Evolutionary conservation across 2,113 vertebrate genomes (phyloP).

Genomic region (Gnathonemus longibarbis): DNA sequence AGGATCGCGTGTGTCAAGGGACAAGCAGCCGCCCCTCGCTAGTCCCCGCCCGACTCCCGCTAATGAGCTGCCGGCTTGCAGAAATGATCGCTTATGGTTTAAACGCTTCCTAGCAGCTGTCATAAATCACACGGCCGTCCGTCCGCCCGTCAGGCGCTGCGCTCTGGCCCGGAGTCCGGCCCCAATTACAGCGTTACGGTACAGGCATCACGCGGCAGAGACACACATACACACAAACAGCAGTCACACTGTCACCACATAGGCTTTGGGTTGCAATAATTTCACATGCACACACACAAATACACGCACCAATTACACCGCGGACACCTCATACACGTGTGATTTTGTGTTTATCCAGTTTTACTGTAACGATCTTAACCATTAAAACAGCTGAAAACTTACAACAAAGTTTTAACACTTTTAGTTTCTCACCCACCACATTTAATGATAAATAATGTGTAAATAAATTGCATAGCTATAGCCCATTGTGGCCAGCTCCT

Average conservation of each 20-base stretch:
- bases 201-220: not conserved
- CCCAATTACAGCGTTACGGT: not conserved
- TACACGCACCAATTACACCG: not conserved
- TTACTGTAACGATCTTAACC: not conserved
- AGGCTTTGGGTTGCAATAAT: not conserved
- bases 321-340: not conserved
- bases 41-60: not conserved
- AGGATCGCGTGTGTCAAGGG: not conserved
- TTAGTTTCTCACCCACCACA: not conserved
- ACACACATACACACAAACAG: not conserved
- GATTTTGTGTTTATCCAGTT: not conserved
- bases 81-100: constrained; percentile 15
- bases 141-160: not conserved
- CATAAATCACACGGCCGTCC: constrained; percentile 8
- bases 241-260: not conserved
- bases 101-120: constrained; percentile 1
- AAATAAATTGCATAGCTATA: not conserved
- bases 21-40: not conserved
- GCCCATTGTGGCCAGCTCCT: not conserved
- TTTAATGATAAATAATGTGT: not conserved
- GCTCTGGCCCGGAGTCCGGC: not conserved
- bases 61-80: constrained; percentile 6
- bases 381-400: not conserved
- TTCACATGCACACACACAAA: not conserved
- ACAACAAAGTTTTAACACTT: not conserved